These are phyloP conservation scores for Tryphoninae sp. DNA, from an alignment of 2,888 invertebrate genomes.

Conservation along the genomic window DNA sequence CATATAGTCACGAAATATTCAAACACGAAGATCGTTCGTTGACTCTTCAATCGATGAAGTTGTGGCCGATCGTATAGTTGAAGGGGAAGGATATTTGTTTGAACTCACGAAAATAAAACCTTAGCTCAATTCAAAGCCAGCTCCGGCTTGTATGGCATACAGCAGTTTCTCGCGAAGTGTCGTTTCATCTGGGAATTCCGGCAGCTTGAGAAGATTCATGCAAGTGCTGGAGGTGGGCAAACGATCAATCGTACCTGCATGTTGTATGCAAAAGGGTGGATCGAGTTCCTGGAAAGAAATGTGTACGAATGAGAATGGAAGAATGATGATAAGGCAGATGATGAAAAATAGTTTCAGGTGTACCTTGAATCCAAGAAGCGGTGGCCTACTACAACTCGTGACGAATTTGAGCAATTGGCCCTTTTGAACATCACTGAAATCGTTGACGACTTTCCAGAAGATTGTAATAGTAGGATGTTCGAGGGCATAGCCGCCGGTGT, in stretches of 20 bases:
- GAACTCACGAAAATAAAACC: conserved; percentile 6
- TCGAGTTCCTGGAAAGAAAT: conserved; percentile 89
- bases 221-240: conserved; percentile 99
- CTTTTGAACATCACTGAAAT: conserved; percentile 92
- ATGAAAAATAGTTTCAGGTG: conserved; percentile 22
- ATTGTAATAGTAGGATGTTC: conserved; percentile 92
- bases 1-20: not conserved
- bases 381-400: conserved; percentile 98
- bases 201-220: conserved; percentile 98
- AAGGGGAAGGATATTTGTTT: not conserved
- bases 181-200: conserved; percentile 91
- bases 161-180: conserved; percentile 91
- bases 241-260: conserved; percentile 93
- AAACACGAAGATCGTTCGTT: not conserved
- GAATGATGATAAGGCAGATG: not conserved
- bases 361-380: conserved; percentile 97
- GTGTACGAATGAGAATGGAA: conserved; percentile 1
- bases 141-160: conserved; percentile 96
- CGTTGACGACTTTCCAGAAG: conserved; percentile 95
- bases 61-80: not conserved
- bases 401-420: conserved; percentile 97
- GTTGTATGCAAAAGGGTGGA: conserved; percentile 98
- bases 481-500: conserved; percentile 92
- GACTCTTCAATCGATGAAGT: not conserved
- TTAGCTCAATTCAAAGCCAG: conserved; percentile 97